Base-by-base conservation (phyloP, 2,888 invertebrate genomes). In the Tortricodes alternella region DNA sequence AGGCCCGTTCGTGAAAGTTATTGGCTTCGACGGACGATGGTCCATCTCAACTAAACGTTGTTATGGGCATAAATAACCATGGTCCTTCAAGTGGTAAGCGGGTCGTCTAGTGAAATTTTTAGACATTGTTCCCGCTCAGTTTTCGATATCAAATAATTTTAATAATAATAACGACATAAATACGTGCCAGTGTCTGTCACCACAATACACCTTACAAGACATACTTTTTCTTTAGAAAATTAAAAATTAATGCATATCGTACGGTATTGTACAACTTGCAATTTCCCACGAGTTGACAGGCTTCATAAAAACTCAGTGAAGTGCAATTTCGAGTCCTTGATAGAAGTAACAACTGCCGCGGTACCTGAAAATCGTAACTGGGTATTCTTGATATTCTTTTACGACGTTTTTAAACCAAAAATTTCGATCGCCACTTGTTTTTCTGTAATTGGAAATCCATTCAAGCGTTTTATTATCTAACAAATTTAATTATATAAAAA, bases 1-100 rank as follows among this genome's bases (percentile, higher is more conserved):
- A 77, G 79, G 70, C 62, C 68, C 78, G 80, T 61, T 76, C 71
- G 87, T 80, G 89, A 89, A 88, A 89, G 89, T 88, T 82, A 86
- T 83, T 74, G 68, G 75, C 70, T 67, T 16, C 27, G 48, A 48
- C 49, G 11, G 50, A 56, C 46, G 16, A n/a, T 44, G 52, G 52
- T 38, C 52, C 49, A 56, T 50, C 49, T 44, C 37, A 44, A 16
- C 37, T n/a, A n/a, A n/a, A n/a, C n/a, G n/a, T n/a, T n/a, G 49
- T 56, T 50, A 44, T 56, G 49, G 49, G 50, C 43, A 35, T 34
- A 44, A 49, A 50, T 50, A 38, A 56, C 56, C 21, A 50, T 50
- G 49, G 37, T 44, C 49, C 43, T 55, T 24, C 34, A n/a, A 34
- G 34, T 46, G 55, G 43, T 49, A 49, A 55, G 49, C 41, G 39